Evolutionary conservation across 2,797 vertebrate genomes (phyloP).

Genomic region (Apogon talboti): DNA sequence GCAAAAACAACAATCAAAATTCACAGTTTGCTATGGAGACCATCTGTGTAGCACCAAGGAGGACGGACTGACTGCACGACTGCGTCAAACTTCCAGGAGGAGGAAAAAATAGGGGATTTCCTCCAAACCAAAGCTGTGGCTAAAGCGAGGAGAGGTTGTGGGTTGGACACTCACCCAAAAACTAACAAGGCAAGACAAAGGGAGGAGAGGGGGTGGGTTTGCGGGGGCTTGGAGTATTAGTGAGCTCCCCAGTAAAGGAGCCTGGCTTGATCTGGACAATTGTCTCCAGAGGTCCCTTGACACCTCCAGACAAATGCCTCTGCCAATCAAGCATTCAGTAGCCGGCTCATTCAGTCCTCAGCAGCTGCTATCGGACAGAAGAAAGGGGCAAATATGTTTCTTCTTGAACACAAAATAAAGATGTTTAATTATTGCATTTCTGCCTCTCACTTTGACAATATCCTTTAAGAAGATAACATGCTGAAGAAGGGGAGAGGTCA

Average conservation of each 20-base stretch:
- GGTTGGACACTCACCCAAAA: conserved; percentile 53
- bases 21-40: conserved; percentile 70
- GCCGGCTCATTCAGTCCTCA: conserved; percentile 62
- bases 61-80: conserved; percentile 30
- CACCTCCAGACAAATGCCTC: conserved; percentile 73
- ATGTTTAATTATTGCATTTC: conserved; percentile 51
- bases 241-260: conserved; percentile 55
- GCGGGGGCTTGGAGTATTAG: conserved; percentile 47
- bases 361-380: conserved; percentile 74
- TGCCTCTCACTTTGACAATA: conserved; percentile 1
- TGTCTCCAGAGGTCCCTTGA: conserved; percentile 75
- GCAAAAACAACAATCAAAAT: conserved; percentile 56
- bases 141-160: conserved; percentile 38
- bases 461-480: conserved; percentile 39
- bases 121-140: conserved; percentile 44
- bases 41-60: conserved; percentile 52
- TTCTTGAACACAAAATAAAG: conserved; percentile 18
- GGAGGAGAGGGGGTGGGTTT: neutral
- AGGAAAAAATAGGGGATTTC: conserved; percentile 63
- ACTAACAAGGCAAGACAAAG: conserved; percentile 63
- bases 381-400: conserved; percentile 63
- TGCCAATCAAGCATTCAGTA: conserved; percentile 80
- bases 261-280: conserved; percentile 71
- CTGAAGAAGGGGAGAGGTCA: conserved; percentile 26
- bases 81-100: conserved; percentile 37